Percentiles rank a stretch among this genome's conserved stretches.
These are phyloP conservation scores for Dipodomys merriami DNA, from an alignment of 2,113 vertebrate species.

Conservation along the genomic window DNA sequence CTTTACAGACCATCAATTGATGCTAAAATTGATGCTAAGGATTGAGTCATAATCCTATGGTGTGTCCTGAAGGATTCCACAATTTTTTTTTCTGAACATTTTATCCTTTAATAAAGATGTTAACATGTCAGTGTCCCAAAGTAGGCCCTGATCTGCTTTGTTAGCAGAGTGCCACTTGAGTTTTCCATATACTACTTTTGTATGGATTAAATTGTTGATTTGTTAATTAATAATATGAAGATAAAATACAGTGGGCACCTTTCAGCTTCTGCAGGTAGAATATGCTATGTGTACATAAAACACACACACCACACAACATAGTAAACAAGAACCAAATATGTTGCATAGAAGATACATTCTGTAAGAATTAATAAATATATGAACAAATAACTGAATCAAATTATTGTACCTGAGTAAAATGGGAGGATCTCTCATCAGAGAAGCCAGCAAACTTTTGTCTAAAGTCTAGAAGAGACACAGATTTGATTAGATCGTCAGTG, in stretches of 20 bases:
- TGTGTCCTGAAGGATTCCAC: neutral
- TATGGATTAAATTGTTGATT: neutral
- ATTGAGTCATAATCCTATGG: neutral
- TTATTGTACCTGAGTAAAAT: neutral
- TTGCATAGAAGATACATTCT: neutral
- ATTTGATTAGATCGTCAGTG: neutral
- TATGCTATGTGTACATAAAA: neutral
- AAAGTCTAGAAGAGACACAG: neutral
- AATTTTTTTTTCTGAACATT: neutral
- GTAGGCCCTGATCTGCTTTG: neutral
- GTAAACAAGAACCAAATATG: neutral
- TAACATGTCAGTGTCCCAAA: neutral
- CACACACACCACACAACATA: neutral
- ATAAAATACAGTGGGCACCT: neutral
- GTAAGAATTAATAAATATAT: neutral
- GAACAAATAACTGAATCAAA: neutral
- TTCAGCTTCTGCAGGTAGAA: neutral
- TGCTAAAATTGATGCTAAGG: neutral
- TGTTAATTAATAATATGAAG: neutral
- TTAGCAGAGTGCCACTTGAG: neutral
- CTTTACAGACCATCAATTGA: neutral
- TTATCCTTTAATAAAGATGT: too few species aligned
- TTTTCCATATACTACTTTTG: neutral
- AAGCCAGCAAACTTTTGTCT: neutral
- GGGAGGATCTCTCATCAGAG: neutral